Conservation (phyloP, 1,140 invertebrate genomes). For the Bombus difficillimus region DNA sequence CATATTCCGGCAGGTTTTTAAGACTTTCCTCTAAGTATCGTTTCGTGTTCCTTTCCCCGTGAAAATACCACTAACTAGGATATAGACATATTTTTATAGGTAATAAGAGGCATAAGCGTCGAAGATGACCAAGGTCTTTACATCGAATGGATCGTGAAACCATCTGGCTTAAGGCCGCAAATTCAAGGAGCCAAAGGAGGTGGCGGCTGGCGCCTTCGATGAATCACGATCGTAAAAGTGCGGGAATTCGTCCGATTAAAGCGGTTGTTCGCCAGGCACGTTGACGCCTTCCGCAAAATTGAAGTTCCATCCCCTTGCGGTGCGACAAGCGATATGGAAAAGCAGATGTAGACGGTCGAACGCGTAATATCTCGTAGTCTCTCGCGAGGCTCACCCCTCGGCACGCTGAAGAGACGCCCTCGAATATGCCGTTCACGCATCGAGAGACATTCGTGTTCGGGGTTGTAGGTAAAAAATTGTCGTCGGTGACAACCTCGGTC, state of each 20-base stretch:
- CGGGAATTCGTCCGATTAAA: constrained; percentile 40
- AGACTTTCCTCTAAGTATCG: not conserved
- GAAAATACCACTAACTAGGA: not conserved
- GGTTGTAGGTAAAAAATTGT: not conserved
- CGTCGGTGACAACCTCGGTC: constrained; percentile 1
- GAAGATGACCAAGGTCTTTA: not conserved
- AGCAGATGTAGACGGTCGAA: constrained; percentile 8
- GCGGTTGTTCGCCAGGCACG: constrained; percentile 47
- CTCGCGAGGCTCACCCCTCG: not conserved
- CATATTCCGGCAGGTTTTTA: constrained; percentile 6
- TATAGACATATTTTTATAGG: not conserved
- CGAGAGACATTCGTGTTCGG: not conserved
- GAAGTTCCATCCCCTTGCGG: constrained; percentile 36
- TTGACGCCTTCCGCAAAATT: constrained; percentile 48
- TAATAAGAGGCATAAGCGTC: not conserved
- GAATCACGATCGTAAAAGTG: constrained; percentile 69
- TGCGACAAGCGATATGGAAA: not conserved
- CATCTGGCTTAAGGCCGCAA: not conserved
- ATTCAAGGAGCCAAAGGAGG: not conserved
- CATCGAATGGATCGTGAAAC: no score
- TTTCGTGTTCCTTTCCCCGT: not conserved
- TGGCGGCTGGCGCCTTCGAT: constrained; percentile 39
- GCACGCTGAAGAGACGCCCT: not conserved
- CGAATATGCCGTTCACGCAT: not conserved
- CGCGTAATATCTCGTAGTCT: not conserved